Evolutionary conservation across 2,797 vertebrate genomes (phyloP), one percentile per base, ranked within the genome.

Genomic region (Scolopax rusticola): DNA sequence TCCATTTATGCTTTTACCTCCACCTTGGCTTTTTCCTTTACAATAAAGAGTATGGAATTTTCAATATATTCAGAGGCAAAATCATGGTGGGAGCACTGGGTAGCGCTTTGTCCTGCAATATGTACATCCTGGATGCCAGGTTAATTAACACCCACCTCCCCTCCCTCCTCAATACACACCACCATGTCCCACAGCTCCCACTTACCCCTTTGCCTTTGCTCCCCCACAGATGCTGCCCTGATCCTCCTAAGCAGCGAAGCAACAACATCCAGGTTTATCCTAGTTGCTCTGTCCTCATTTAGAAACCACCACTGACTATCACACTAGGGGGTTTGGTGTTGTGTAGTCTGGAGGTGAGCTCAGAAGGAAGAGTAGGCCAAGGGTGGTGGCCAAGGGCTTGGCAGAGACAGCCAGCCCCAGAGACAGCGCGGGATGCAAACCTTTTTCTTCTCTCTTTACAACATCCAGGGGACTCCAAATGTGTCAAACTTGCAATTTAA

Each of bases 1-100:
- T 54, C 73, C 24, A 15, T 65, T 92, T 80, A n/a, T 57, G 20
- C 36, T 90, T 96, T 93, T 71, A n/a, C 7, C 4, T 84, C 84
- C 48, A 81, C 65, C 48, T 76, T 87, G 53, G 18, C n/a, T 81
- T 84, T 84, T 89, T 76, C 63, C 47, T 57, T 71, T 85, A 33
- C 27, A 8, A 8, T 63, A 84, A 76, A 27, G 33, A 84, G 63
- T 32, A 43, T 1, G 8, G 45, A 63, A 5, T 59, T 82, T 89
- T 81, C 48, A 45, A 2, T 43, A 48, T 36, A 50, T 38, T 86
- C 65, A 84, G 54, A 61, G 47, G 30, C 4, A 84, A 57, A 82
- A 14, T 28, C 1, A 1, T 23, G n/a, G 13, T 12, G 30, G 69
- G 12, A 78, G 14, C 28, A 43, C 30, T 30, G 45, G 5, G 30